Base-by-base conservation (phyloP, 2,113 vertebrate species). In the Sialia sialis region DNA sequence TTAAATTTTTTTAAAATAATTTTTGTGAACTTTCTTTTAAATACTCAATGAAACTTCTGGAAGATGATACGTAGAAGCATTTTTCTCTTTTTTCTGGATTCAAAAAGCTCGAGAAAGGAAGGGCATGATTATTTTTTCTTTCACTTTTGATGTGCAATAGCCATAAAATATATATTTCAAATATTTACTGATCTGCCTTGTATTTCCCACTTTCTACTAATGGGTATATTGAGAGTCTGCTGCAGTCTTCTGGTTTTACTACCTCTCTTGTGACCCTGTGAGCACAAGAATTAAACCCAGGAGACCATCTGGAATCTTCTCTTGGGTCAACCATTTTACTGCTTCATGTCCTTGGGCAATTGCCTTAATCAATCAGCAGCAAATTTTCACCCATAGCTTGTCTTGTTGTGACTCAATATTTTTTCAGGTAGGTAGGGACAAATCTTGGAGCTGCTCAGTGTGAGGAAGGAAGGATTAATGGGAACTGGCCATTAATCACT, bases 41-140 rank as follows among this genome's bases (percentile, higher is more conserved):
- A 48, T 39, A 43, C 0, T 0, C 18, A 36, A 60, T 56, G 6
- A 76, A 75, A 49, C 3, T 60, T 79, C n/a, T 36, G n/a, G 16
- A 11, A 69, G 29, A 36, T 3, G 0, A 26, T 55, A 16, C 27
- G 3, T 41, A 62, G 4, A 4, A 78, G 0, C 1, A 30, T 62
- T 81, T 89, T 77, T 56, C 32, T 6, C 5, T 38, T 69, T 9
- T 66, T 59, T 55, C 13, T 59, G 19, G 30, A 64, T 38, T 46
- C 36, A 80, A 68, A 70, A 43, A 12, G 0, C 12, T 87, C 56
- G 4, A 90, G 38, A 66, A 93, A 76, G 3, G 7, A 81, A 52
- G 6, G 0, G 4, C 1, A 44, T 3, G 22, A 16, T 26, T 27
- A 6, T 21, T 62, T 80, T 84, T 68, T 20, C 16, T 92, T 64